phyloP scores from a whole-genome alignment of 2,888 invertebrate species.

The Cremastobaeus sp. region DNA sequence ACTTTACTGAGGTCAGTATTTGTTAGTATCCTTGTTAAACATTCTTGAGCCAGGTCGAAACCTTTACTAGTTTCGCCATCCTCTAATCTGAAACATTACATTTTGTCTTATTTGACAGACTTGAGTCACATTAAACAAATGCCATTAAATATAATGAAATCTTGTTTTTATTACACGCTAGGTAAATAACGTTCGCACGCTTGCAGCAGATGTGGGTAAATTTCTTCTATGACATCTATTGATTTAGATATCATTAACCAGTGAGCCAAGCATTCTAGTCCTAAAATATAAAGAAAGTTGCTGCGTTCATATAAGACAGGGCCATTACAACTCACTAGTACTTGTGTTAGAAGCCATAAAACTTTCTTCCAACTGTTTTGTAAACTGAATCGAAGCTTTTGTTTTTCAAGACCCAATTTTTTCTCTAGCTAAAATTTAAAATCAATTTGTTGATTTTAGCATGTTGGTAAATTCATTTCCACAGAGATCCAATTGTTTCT shows the following conservation, averaged over 20 bases:
- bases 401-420: conserved; percentile 58
- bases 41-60: conserved; percentile 73
- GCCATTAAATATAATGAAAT: neutral
- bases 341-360: conserved; percentile 71
- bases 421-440: conserved; percentile 69
- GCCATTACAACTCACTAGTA: conserved; percentile 70
- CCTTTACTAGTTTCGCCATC: conserved; percentile 64
- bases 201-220: conserved; percentile 71
- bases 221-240: conserved; percentile 69
- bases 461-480: too few species aligned
- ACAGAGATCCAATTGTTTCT: too few species aligned
- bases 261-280: conserved; percentile 70
- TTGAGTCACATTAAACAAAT: neutral
- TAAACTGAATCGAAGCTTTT: conserved; percentile 65
- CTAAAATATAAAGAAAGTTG: conserved; percentile 67
- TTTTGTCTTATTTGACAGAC: neutral
- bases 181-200: conserved; percentile 72
- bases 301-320: conserved; percentile 59
- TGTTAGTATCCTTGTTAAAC: conserved; percentile 69
- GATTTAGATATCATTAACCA: conserved; percentile 72
- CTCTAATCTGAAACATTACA: conserved; percentile 63
- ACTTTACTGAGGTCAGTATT: conserved; percentile 67
- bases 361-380: conserved; percentile 70
- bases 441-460: too few species aligned
- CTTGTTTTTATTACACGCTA: conserved; percentile 61